These are phyloP conservation scores for Sebastes alutus DNA, from an alignment of 2,797 vertebrate genomes.

Conservation along the genomic window DNA sequence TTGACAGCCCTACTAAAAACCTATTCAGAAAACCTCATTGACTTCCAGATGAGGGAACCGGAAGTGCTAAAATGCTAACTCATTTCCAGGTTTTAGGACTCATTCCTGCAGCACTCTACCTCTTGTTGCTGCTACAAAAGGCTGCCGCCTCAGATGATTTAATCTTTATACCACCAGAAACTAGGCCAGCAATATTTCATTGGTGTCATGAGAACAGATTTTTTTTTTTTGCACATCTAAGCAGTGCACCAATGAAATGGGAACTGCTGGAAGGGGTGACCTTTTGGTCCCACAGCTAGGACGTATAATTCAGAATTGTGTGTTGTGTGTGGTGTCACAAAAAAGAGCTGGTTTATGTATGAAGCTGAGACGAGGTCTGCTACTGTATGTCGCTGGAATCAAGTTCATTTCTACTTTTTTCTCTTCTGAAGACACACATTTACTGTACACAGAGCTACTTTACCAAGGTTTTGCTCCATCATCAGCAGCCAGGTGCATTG, in stretches of 20 bases:
- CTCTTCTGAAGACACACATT: not conserved
- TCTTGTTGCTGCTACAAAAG: conserved; percentile 17
- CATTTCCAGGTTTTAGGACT: too few species aligned
- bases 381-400: not conserved
- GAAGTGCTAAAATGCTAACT: too few species aligned
- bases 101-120: not conserved
- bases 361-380: not conserved
- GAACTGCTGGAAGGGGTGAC: conserved; percentile 15
- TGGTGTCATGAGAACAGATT: conserved; percentile 21
- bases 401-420: not conserved
- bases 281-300: conserved; percentile 21
- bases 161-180: conserved; percentile 44
- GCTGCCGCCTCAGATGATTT: conserved; percentile 47
- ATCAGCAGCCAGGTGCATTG: not conserved
- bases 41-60: too few species aligned
- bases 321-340: not conserved
- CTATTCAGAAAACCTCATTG: too few species aligned
- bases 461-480: not conserved
- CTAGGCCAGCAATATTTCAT: conserved; percentile 62
- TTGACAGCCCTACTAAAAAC: too few species aligned
- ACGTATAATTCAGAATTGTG: not conserved
- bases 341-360: not conserved
- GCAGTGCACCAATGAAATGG: conserved; percentile 23
- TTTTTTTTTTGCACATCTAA: conserved; percentile 36
- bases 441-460: not conserved